Percentiles rank a stretch among this genome's conserved stretches.
These are phyloP conservation scores for Vanessa atalanta DNA, from an alignment of 1,140 invertebrate genomes.

Conservation along the genomic window DNA sequence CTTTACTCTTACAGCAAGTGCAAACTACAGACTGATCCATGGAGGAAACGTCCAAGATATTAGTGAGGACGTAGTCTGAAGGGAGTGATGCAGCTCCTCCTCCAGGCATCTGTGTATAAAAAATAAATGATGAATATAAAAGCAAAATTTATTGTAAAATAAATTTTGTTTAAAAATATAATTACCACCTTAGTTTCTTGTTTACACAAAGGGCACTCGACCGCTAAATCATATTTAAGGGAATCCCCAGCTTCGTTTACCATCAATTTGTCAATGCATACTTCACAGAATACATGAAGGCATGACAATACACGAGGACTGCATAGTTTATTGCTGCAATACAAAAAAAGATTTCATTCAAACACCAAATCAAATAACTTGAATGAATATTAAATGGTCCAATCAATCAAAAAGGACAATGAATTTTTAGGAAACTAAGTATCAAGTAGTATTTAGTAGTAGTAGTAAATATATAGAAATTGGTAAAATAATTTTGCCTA, in stretches of 20 bases:
- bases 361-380: conserved; percentile 2
- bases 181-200: conserved; percentile 88
- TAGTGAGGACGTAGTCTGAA: conserved; percentile 91
- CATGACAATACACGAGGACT: conserved; percentile 93
- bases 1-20: conserved; percentile 94
- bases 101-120: conserved; percentile 80
- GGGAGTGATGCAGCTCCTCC: conserved; percentile 88
- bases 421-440: too few relatives aligned
- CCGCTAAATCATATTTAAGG: conserved; percentile 80
- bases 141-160: conserved; percentile 17
- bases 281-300: conserved; percentile 95
- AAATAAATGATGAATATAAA: conserved; percentile 30
- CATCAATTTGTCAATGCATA: conserved; percentile 90
- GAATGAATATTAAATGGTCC: neutral
- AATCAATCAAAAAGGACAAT: neutral
- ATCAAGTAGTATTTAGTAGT: too few relatives aligned
- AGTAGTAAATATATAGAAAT: too few relatives aligned
- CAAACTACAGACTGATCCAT: conserved; percentile 90
- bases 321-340: conserved; percentile 86
- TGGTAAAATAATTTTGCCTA: neutral
- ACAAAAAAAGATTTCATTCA: neutral
- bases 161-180: conserved; percentile 27
- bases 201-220: conserved; percentile 90
- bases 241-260: conserved; percentile 85
- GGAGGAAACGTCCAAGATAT: conserved; percentile 91